phyloP scores from a whole-genome alignment of 2,888 invertebrate species.

The Apamea crenata region DNA sequence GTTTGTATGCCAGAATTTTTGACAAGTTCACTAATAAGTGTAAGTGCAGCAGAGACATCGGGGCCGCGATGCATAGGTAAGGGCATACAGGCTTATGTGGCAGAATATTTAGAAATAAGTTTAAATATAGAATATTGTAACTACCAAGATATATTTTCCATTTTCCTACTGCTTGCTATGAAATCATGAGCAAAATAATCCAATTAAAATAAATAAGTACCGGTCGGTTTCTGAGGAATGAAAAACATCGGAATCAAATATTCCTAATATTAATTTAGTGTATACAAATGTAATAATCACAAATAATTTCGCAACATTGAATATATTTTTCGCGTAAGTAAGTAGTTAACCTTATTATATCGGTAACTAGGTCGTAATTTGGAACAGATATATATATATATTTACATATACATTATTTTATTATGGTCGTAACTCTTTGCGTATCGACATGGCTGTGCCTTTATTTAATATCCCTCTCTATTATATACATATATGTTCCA shows the following conservation, averaged over 20 bases:
- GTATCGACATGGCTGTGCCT: conserved; percentile 1
- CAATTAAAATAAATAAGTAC: conserved; percentile 47
- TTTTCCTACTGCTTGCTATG: conserved; percentile 3
- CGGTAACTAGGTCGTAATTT: neutral
- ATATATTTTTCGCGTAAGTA: conserved; percentile 14
- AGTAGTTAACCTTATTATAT: conserved; percentile 3
- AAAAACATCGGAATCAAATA: conserved; percentile 28
- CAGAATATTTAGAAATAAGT: conserved; percentile 1
- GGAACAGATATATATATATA: neutral
- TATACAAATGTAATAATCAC: conserved; percentile 26
- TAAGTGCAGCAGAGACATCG: conserved; percentile 43
- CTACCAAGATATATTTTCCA: conserved; percentile 10
- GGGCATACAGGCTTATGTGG: neutral
- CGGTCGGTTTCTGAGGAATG: conserved; percentile 27
- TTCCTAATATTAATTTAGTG: conserved; percentile 40
- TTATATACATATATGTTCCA: no score
- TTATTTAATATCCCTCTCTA: neutral
- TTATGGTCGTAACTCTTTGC: neutral
- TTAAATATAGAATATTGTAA: neutral
- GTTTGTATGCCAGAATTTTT: conserved; percentile 26
- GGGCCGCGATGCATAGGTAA: neutral
- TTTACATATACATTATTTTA: neutral
- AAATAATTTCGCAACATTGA: conserved; percentile 25
- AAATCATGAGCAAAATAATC: conserved; percentile 27
- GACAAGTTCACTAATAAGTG: conserved; percentile 34